These are phyloP conservation scores for Glaucidium brasilianum DNA, from an alignment of 2,113 vertebrate genomes.

Conservation along the genomic window DNA sequence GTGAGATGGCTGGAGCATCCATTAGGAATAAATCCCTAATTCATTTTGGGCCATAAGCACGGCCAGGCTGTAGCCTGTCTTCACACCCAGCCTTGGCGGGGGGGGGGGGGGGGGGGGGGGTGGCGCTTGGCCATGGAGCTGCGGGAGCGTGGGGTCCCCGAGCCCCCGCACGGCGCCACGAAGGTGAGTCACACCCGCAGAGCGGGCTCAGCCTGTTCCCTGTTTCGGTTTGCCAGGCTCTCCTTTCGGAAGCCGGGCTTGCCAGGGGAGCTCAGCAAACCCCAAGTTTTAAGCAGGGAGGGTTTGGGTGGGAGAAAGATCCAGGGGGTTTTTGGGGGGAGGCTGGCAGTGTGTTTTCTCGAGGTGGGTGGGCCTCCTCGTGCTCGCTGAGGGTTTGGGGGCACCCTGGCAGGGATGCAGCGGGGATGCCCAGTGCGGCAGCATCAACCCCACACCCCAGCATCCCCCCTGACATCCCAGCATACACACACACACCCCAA, in stretches of 20 bases:
- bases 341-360: background rate
- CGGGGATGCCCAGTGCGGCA: background rate
- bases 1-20: background rate
- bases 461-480: background rate
- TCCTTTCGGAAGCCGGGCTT: fast-evolving
- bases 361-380: fast-evolving
- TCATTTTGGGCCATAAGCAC: background rate
- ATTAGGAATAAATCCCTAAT: background rate
- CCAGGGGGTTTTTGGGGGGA: fast-evolving
- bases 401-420: background rate
- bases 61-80: fast-evolving
- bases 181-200: background rate
- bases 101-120: no score
- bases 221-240: background rate
- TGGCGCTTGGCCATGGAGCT: background rate
- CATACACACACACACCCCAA: no score
- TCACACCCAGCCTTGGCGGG: no score
- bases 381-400: fast-evolving
- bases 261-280: background rate
- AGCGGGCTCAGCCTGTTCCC: background rate
- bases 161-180: background rate
- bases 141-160: background rate
- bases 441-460: background rate
- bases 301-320: background rate
- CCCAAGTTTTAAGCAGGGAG: background rate